phyloP scores from a whole-genome alignment of 2,113 vertebrate genomes.

The Egretta garzetta region DNA sequence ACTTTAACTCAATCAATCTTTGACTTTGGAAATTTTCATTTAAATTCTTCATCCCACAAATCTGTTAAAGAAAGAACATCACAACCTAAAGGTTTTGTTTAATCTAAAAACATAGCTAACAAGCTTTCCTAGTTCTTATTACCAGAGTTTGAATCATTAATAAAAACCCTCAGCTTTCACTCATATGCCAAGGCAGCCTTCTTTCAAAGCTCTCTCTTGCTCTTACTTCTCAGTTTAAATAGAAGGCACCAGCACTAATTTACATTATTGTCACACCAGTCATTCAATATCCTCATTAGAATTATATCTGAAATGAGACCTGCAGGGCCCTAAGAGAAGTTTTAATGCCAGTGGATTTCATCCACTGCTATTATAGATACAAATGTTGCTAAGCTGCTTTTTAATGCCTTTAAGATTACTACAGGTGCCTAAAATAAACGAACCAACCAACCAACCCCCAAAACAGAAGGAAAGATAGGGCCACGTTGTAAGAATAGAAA shows the following conservation, averaged over 20 bases:
- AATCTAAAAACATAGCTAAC: constrained; percentile 48
- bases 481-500: not conserved
- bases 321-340: constrained; percentile 1
- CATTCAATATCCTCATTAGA: constrained; percentile 49
- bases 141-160: constrained; percentile 40
- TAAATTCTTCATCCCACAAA: constrained; percentile 52
- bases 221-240: constrained; percentile 31
- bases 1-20: constrained; percentile 62
- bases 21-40: constrained; percentile 53
- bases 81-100: constrained; percentile 60
- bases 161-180: constrained; percentile 48
- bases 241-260: constrained; percentile 41
- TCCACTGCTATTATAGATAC: not conserved
- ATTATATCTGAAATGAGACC: constrained; percentile 37
- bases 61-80: constrained; percentile 54
- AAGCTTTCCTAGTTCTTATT: constrained; percentile 40
- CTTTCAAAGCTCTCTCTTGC: constrained; percentile 38
- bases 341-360: not conserved
- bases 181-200: constrained; percentile 53
- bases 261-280: constrained; percentile 59
- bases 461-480: not conserved
- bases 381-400: not conserved
- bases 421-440: not conserved
- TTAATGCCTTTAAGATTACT: not conserved
- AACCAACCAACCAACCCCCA: not conserved